Conservation (phyloP, 2,113 vertebrate species). For the Cnemophilus loriae region DNA sequence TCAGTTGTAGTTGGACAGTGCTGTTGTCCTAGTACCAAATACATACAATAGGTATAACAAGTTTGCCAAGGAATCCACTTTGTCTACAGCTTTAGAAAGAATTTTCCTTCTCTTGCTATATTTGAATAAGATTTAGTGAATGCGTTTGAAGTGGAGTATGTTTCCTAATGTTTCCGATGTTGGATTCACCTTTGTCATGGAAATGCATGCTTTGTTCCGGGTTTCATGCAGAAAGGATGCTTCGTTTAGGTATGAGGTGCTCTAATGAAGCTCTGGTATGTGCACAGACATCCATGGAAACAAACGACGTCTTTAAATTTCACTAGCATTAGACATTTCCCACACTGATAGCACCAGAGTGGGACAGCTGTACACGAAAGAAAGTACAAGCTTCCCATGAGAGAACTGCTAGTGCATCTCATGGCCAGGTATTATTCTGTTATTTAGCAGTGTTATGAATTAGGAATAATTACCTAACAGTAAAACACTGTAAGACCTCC, state of each 20-base stretch:
- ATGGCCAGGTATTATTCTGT: background rate
- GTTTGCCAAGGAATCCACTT: background rate
- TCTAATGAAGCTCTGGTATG: background rate
- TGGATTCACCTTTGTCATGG: slow-evolving; percentile 27
- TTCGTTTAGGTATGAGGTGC: background rate
- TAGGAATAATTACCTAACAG: background rate
- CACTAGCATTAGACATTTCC: background rate
- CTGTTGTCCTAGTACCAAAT: background rate
- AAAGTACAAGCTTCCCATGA: background rate
- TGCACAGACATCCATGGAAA: background rate
- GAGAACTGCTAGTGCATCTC: background rate
- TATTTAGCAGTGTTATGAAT: background rate
- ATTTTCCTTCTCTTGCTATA: background rate
- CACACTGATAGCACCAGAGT: background rate
- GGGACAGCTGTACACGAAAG: background rate
- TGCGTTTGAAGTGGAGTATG: background rate
- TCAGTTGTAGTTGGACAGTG: background rate
- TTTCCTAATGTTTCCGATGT: background rate
- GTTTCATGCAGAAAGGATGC: background rate
- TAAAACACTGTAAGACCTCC: background rate
- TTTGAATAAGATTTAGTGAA: background rate
- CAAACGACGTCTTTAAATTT: background rate
- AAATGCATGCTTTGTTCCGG: slow-evolving; percentile 35
- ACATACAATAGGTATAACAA: background rate
- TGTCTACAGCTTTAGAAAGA: background rate